A percentile compares a stretch with the other conserved stretches of the same genome.
These are phyloP conservation scores for Drosophila tsacasi DNA, from an alignment of 1,140 invertebrate species.

Conservation along the genomic window DNA sequence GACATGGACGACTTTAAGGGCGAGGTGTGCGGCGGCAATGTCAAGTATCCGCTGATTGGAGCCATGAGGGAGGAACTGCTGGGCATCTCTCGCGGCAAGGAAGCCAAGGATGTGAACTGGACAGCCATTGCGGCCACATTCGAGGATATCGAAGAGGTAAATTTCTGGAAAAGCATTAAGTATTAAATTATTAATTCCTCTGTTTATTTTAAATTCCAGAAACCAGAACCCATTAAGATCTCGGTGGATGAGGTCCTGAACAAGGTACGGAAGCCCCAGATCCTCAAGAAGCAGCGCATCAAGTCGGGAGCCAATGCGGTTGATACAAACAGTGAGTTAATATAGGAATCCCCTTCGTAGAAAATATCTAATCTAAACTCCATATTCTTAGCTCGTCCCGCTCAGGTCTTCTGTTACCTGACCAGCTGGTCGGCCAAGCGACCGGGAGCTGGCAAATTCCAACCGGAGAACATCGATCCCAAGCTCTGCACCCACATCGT, in stretches of 20 bases:
- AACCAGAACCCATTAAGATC: conserved; percentile 93
- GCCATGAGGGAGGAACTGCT: conserved; percentile 95
- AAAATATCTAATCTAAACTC: background rate
- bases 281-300: conserved; percentile 86
- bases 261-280: conserved; percentile 88
- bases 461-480: conserved; percentile 94
- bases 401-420: conserved; percentile 96
- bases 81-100: conserved; percentile 92
- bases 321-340: conserved; percentile 86
- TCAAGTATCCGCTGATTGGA: conserved; percentile 95
- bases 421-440: conserved; percentile 97
- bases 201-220: conserved; percentile 85
- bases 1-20: conserved; percentile 98
- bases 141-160: conserved; percentile 85
- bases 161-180: background rate
- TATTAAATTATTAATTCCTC: background rate
- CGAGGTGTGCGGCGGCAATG: conserved; percentile 91
- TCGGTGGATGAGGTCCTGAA: conserved; percentile 90
- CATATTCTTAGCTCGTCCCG: conserved; percentile 88
- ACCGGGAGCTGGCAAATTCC: conserved; percentile 93
- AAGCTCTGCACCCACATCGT: conserved; percentile 96
- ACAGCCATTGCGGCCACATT: conserved; percentile 88
- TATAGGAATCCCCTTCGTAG: background rate
- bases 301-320: conserved; percentile 85
- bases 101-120: conserved; percentile 95